Conservation (phyloP, 2,113 vertebrate species). For the Piprites chloris region DNA sequence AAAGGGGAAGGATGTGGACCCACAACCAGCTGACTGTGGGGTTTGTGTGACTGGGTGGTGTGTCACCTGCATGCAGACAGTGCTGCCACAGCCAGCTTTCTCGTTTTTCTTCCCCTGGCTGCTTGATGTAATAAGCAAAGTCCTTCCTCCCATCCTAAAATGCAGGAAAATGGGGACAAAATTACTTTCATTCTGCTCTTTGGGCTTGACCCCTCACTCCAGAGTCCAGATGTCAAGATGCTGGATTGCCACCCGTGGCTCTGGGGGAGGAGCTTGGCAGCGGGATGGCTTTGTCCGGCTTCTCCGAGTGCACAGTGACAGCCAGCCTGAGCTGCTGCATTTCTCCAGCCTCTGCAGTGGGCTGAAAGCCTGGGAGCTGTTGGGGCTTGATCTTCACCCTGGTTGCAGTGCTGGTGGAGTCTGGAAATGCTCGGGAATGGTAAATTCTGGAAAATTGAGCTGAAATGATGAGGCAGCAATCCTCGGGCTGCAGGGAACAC, state of each 20-base stretch:
- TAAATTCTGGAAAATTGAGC: background rate
- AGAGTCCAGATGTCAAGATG: background rate
- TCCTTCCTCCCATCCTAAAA: background rate
- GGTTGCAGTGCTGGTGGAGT: background rate
- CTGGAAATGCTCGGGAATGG: background rate
- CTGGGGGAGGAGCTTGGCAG: background rate
- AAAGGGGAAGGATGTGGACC: background rate
- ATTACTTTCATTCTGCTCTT: background rate
- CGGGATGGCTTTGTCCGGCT: background rate
- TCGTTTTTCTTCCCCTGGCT: background rate
- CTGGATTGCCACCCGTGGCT: background rate
- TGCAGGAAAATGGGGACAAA: background rate
- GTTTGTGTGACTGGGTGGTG: background rate
- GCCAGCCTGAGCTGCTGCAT: background rate
- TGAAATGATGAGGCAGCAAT: constrained; percentile 23
- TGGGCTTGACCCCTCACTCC: background rate
- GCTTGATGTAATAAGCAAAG: background rate
- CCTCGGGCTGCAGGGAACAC: background rate
- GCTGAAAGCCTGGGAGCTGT: background rate
- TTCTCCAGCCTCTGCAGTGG: background rate
- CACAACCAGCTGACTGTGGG: background rate
- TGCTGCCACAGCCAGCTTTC: background rate
- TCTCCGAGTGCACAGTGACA: background rate
- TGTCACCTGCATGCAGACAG: background rate
- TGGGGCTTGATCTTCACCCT: background rate